These are phyloP conservation scores for Chloropsis hardwickii DNA, from an alignment of 2,113 vertebrate species.

Conservation along the genomic window DNA sequence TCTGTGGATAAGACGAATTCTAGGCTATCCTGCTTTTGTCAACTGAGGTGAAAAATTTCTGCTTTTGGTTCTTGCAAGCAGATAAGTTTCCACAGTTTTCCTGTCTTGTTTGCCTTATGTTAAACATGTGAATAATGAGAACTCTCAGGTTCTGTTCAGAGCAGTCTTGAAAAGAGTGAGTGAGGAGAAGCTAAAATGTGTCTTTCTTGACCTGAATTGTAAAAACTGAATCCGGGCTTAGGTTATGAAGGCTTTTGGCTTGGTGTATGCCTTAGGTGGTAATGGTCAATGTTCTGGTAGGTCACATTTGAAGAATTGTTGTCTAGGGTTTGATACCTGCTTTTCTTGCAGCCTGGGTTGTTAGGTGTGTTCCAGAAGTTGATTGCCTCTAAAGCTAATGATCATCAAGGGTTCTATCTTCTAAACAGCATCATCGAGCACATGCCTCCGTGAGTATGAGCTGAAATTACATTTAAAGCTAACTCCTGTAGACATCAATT, in stretches of 20 bases:
- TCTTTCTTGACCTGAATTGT: neutral
- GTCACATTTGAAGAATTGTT: neutral
- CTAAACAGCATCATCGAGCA: constrained; percentile 96
- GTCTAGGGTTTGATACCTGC: neutral
- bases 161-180: neutral
- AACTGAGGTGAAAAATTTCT: neutral
- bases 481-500: neutral
- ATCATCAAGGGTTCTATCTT: constrained; percentile 98
- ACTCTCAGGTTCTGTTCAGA: neutral
- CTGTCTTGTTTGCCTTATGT: neutral
- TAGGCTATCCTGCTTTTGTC: neutral
- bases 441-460: constrained; percentile 88
- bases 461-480: neutral
- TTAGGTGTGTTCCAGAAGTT: constrained; percentile 97
- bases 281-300: neutral
- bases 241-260: neutral
- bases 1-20: neutral
- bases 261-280: neutral
- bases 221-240: neutral
- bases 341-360: constrained; percentile 85
- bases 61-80: neutral
- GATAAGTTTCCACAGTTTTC: neutral
- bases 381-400: constrained; percentile 96
- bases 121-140: neutral
- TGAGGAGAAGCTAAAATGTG: neutral